Evolutionary conservation across 2,888 invertebrate species (phyloP).

Genomic region (Agonum fuliginosum): DNA sequence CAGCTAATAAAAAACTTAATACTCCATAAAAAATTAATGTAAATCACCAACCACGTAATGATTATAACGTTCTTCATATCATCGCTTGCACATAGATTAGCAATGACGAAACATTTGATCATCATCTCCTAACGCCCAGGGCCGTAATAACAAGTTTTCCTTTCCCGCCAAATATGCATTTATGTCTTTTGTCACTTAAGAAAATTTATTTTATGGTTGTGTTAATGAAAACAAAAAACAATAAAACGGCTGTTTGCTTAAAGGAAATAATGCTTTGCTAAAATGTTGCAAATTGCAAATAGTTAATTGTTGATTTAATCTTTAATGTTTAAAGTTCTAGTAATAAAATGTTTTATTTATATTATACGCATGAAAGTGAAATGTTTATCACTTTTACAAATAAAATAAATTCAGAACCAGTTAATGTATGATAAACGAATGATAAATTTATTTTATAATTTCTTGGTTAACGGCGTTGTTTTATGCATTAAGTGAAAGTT

Average conservation of each 20-base stretch:
- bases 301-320: not conserved
- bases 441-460: conserved; percentile 25
- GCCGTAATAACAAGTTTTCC: not conserved
- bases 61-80: conserved; percentile 4
- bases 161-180: too few species aligned
- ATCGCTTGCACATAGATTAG: conserved; percentile 17
- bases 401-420: conserved; percentile 8
- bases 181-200: not conserved
- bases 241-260: not conserved
- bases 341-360: not conserved
- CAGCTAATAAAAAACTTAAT: not conserved
- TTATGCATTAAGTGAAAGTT: conserved; percentile 22
- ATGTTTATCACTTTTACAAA: conserved; percentile 29
- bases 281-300: conserved; percentile 20
- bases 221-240: not conserved
- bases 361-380: not conserved
- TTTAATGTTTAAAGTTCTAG: too few species aligned
- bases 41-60: conserved; percentile 15
- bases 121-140: not conserved
- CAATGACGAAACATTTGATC: conserved; percentile 12
- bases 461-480: not conserved
- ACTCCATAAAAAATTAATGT: not conserved
- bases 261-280: conserved; percentile 4
- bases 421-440: not conserved
- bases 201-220: not conserved